These are phyloP conservation scores for Brachyhypopomus occidentalis DNA, from an alignment of 2,113 vertebrate genomes.

Conservation along the genomic window DNA sequence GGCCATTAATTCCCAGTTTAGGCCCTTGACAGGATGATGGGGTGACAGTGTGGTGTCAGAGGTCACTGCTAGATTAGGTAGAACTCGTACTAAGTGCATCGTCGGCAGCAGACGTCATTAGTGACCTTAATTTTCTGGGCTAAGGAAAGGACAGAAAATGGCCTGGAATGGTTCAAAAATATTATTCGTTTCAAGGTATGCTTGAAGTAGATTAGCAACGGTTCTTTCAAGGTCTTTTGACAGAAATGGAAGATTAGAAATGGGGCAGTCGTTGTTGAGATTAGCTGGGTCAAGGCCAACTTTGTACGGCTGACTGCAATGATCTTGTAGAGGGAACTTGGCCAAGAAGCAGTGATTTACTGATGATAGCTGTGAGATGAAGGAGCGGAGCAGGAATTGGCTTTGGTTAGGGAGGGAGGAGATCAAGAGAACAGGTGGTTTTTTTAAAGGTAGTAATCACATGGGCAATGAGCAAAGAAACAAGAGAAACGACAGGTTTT, in stretches of 20 bases:
- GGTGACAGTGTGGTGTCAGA: neutral
- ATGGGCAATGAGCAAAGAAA: no score
- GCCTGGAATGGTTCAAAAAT: neutral
- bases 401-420: no score
- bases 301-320: no score
- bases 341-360: no score
- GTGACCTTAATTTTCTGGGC: neutral
- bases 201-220: neutral
- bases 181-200: neutral
- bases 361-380: no score
- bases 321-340: no score
- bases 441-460: no score
- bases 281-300: no score
- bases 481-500: no score
- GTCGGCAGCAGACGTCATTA: neutral
- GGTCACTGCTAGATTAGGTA: neutral
- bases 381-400: no score
- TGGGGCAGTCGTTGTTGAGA: neutral
- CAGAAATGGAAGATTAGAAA: neutral
- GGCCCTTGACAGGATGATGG: neutral
- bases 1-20: neutral
- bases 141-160: neutral
- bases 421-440: no score
- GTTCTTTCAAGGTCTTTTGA: neutral
- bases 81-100: neutral